These are phyloP conservation scores for Podilymbus podiceps DNA, from an alignment of 2,113 vertebrate species.

Conservation along the genomic window DNA sequence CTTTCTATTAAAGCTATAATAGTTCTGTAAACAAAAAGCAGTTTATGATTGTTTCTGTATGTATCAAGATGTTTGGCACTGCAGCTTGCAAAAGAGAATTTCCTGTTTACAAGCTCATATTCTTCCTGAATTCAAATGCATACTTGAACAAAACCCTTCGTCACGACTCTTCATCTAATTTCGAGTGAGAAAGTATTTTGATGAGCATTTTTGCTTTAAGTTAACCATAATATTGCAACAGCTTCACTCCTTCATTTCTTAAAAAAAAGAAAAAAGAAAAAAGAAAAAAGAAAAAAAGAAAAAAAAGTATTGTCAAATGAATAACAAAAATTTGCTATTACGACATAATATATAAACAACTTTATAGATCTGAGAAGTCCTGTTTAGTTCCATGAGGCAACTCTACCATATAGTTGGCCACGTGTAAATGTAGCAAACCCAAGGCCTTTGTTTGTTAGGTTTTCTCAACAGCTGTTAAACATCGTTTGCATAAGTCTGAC, in stretches of 20 bases:
- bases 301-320: background rate
- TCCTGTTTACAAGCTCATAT: conserved; percentile 41
- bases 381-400: background rate
- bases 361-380: background rate
- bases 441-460: background rate
- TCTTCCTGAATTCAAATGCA: background rate
- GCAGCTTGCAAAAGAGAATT: background rate
- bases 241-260: background rate
- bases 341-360: background rate
- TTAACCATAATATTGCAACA: background rate
- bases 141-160: background rate
- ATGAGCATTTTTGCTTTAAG: conserved; percentile 8
- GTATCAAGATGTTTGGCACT: background rate
- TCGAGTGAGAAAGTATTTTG: background rate
- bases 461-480: conserved; percentile 18
- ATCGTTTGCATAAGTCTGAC: background rate
- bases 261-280: background rate
- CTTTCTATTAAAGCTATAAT: background rate
- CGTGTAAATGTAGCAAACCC: background rate
- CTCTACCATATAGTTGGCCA: background rate
- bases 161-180: background rate
- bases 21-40: conserved; percentile 13
- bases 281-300: background rate
- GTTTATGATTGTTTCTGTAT: background rate
- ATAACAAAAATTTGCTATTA: background rate